Base-by-base conservation (phyloP, 2,888 invertebrate species). In the Tinea semifulvella region DNA sequence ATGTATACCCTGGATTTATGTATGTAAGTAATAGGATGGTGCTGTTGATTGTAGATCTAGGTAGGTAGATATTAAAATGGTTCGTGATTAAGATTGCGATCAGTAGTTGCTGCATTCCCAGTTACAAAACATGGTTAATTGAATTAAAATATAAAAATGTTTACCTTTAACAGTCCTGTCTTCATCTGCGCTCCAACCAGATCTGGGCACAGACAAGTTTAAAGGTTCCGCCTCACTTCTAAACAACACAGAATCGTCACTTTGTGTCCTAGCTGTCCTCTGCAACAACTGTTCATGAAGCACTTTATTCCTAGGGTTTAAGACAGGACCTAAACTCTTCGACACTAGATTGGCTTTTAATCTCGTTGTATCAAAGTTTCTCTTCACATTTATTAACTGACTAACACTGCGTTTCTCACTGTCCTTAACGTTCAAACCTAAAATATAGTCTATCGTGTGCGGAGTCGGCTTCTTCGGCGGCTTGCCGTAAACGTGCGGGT, bases 401-500 rank as follows among this genome's bases (percentile, higher is more conserved):
- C 65, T 71, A 13, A 68, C 61, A 3, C 54, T 52, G 27, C 47
- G 42, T 44, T 53, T 57, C 6, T 47, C 46, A 38, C 54, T 53
- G 19, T 65, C 63, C n/a, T 47, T 39, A 19, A 28, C 13, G n/a
- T 19, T 16, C 49, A 88, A 74, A 16, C 93, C 94, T 55, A 96
- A 81, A 53, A 96, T 96, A 63, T 95, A 91, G 52, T 91, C 89
- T 60, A 96, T 96, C 28, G 88, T 86, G 68, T 94, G 93, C 3
- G 94, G 91, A 1, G 96, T 95, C 1, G 93, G 93, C 45, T 85
- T 85, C 55, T 88, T 88, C 7, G 92, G 92, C 8, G 92, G 89
- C 55, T 89, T 89, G 2, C 88, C 90, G 65, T 95, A 95, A 16
- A 94, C 91, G 67, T 95, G 95, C 25, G 93, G 91, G 75, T 94